A percentile compares a stretch with the other conserved stretches of the same genome.
Evolutionary conservation across 2,888 invertebrate species (phyloP).

Genomic region (Andrena marginata): DNA sequence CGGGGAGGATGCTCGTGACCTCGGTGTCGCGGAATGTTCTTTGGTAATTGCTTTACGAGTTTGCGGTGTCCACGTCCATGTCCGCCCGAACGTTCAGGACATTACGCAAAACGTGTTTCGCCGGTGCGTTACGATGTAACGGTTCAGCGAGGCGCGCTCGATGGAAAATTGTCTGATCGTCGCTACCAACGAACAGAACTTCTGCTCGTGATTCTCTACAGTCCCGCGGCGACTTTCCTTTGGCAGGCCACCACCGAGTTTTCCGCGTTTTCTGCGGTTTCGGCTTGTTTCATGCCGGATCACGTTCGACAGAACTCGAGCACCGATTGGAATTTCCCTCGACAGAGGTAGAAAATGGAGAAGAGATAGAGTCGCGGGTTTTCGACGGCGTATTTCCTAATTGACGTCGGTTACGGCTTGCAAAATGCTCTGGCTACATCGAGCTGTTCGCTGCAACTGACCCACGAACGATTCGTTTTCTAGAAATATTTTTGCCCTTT

Average conservation of each 20-base stretch:
- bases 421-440: background rate
- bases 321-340: slow-evolving; percentile 10
- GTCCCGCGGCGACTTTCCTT: slow-evolving; percentile 6
- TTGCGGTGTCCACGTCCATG: slow-evolving; percentile 16
- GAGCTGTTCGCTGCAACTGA: background rate
- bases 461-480: background rate
- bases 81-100: slow-evolving; percentile 36
- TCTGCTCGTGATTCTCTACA: background rate
- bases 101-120: slow-evolving; percentile 68
- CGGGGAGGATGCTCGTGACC: background rate
- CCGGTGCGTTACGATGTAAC: slow-evolving; percentile 62
- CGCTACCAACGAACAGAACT: background rate
- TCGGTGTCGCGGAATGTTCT: slow-evolving; percentile 1
- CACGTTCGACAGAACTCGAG: slow-evolving; percentile 3
- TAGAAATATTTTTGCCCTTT: background rate
- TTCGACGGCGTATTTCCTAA: background rate
- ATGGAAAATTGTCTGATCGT: slow-evolving; percentile 63
- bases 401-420: background rate
- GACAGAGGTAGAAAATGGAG: slow-evolving; percentile 7
- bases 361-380: background rate
- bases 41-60: slow-evolving; percentile 47
- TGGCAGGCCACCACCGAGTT: slow-evolving; percentile 3
- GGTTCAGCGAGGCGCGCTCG: slow-evolving; percentile 63
- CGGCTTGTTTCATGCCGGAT: background rate
- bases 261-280: slow-evolving; percentile 23